Conservation (phyloP, 2,888 invertebrate species). For the Macrosiphum euphorbiae region DNA sequence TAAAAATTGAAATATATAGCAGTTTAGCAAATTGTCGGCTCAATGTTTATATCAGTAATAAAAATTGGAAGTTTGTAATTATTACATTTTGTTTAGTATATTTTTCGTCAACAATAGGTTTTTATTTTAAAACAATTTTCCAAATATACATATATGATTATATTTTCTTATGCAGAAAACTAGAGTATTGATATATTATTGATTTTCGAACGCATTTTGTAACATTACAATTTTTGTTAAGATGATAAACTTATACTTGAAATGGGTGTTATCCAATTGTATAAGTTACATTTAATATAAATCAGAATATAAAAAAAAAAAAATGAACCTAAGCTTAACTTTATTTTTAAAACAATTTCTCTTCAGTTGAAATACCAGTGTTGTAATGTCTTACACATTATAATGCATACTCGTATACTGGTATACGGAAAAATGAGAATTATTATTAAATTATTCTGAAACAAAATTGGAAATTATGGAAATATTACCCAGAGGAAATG, state of each 20-base stretch:
- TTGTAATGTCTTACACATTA: not conserved
- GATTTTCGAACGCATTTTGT: not conserved
- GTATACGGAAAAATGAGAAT: not conserved
- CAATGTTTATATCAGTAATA: not conserved
- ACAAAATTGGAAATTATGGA: constrained; percentile 7
- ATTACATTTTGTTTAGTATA: not conserved
- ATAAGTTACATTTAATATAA: not conserved
- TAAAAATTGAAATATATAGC: not conserved
- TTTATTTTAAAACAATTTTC: not conserved
- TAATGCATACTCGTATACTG: not conserved
- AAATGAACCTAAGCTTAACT: not conserved
- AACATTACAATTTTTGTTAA: not conserved
- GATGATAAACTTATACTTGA: not conserved
- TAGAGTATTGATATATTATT: not conserved
- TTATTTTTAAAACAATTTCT: not conserved
- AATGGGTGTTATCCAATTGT: not conserved
- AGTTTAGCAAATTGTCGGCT: not conserved
- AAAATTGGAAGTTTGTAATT: not conserved
- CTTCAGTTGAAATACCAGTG: not conserved
- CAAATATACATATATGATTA: not conserved
- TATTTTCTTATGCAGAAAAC: not conserved
- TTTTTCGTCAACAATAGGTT: not conserved
- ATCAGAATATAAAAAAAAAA: not conserved
- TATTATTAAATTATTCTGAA: constrained; percentile 12
- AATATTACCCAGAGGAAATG: constrained; percentile 2